Percentiles rank a stretch among this genome's conserved stretches.
Conservation (phyloP, 2,113 vertebrate species). For the Eulemur rufifrons region DNA sequence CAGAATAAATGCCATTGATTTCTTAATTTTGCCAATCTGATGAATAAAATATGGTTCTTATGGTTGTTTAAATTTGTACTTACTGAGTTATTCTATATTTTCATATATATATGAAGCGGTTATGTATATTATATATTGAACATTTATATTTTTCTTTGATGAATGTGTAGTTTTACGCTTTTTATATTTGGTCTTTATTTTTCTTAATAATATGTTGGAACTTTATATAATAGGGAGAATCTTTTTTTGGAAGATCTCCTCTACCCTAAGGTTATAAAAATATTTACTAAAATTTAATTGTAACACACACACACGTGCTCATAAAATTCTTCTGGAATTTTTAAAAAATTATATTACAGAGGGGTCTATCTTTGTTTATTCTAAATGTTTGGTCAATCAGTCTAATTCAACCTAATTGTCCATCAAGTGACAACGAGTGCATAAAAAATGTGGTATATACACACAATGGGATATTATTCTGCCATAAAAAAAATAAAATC, state of each 20-base stretch:
- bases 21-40: not conserved
- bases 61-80: not conserved
- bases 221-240: not conserved
- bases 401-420: not conserved
- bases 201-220: not conserved
- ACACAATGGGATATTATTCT: not conserved
- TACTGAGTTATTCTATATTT: not conserved
- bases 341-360: not conserved
- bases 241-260: not conserved
- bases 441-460: not conserved
- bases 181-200: not conserved
- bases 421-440: not conserved
- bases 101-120: not conserved
- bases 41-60: not conserved
- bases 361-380: not conserved
- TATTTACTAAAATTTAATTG: not conserved
- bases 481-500: not conserved
- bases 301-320: not conserved
- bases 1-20: not conserved
- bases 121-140: not conserved
- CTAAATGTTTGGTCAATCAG: not conserved
- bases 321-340: not conserved
- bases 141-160: not conserved
- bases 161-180: not conserved
- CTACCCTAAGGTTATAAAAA: not conserved